phyloP scores from a whole-genome alignment of 2,888 invertebrate genomes.

The Epinotia bilunana region DNA sequence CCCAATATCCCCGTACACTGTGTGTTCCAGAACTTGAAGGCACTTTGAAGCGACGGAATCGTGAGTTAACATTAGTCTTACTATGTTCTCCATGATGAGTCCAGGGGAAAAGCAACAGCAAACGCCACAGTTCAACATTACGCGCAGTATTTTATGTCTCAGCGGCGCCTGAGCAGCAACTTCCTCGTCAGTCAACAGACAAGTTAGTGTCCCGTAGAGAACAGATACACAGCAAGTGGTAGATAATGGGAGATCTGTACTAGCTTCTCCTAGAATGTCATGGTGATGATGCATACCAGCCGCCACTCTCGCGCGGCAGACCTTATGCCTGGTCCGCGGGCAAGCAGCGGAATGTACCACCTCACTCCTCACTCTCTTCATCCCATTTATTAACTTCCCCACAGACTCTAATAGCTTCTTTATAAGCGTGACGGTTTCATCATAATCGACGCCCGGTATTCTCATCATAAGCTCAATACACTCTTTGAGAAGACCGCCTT shows the following conservation, averaged over 20 bases:
- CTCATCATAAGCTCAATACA: conserved; percentile 83
- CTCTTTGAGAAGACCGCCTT: conserved; percentile 83
- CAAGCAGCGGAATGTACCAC: conserved; percentile 83
- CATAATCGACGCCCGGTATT: conserved; percentile 71
- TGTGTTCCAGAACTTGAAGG: conserved; percentile 83
- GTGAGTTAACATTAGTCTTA: conserved; percentile 77
- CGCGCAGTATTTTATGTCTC: conserved; percentile 78
- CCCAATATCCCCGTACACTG: conserved; percentile 85
- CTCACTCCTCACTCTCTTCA: conserved; percentile 84
- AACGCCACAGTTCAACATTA: conserved; percentile 83
- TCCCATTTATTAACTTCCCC: conserved; percentile 81
- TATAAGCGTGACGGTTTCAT: conserved; percentile 71
- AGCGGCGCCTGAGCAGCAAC: conserved; percentile 69
- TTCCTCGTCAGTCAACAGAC: conserved; percentile 76
- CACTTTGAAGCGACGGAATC: conserved; percentile 69
- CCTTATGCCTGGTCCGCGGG: conserved; percentile 79
- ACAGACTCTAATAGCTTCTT: conserved; percentile 84
- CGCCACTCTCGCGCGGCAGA: conserved; percentile 73
- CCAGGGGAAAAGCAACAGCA: conserved; percentile 87
- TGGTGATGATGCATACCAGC: conserved; percentile 85
- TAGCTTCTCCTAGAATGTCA: conserved; percentile 81
- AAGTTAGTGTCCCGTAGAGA: conserved; percentile 81
- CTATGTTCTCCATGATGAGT: conserved; percentile 76
- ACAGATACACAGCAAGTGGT: conserved; percentile 84
- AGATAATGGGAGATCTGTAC: conserved; percentile 68